These are phyloP conservation scores for Gymnorhina tibicen DNA, from an alignment of 2,113 vertebrate species.

Conservation along the genomic window DNA sequence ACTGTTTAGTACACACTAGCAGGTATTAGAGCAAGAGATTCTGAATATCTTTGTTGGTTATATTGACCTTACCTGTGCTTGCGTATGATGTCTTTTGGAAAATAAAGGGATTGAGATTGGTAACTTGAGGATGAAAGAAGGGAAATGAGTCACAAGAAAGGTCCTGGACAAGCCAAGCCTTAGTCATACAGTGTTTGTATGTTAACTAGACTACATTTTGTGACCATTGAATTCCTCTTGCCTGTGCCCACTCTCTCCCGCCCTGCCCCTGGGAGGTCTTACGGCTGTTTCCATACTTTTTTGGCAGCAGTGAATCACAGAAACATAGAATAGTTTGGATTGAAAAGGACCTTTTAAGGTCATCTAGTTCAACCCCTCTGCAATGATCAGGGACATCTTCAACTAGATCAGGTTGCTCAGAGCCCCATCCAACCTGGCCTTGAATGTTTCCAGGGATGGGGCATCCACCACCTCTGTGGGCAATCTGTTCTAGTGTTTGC, in stretches of 20 bases:
- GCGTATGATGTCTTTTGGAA: not conserved
- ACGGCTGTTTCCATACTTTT: not conserved
- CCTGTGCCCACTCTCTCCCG: accelerated
- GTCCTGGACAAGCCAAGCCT: not conserved
- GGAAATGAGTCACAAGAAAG: not conserved
- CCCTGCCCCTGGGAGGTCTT: not conserved
- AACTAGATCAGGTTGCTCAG: not conserved
- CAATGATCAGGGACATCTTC: not conserved
- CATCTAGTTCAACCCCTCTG: not conserved
- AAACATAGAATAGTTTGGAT: not conserved
- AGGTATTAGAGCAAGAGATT: not conserved
- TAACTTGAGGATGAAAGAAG: not conserved
- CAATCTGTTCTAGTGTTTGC: not conserved
- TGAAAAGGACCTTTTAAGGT: not conserved
- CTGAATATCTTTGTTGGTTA: not conserved
- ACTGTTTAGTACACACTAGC: not conserved
- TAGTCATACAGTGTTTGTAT: not conserved
- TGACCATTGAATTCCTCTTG: not conserved
- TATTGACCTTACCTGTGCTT: not conserved
- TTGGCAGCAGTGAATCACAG: not conserved
- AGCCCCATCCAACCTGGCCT: not conserved
- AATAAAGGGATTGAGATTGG: not conserved
- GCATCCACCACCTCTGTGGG: not conserved
- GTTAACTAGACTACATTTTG: not conserved
- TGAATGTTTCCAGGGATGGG: not conserved